Percentiles rank a stretch among this genome's conserved stretches.
Conservation (phyloP, 2,113 vertebrate genomes). For the Chloebia gouldiae region DNA sequence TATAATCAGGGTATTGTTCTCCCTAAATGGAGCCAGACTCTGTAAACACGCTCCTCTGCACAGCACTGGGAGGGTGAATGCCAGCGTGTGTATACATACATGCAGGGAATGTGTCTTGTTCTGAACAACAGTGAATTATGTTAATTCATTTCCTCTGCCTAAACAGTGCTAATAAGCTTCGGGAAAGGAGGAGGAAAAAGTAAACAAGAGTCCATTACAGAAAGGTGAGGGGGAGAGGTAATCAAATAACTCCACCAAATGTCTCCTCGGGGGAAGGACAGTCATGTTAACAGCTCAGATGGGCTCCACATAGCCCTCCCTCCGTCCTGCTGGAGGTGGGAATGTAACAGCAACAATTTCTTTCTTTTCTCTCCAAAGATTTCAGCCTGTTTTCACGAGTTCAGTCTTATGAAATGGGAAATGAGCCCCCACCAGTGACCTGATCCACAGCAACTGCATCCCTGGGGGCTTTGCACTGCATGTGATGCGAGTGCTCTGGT, state of each 20-base stretch:
- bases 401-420: neutral
- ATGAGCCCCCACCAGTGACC: neutral
- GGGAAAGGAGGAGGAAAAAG: conserved; percentile 62
- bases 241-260: conserved; percentile 26
- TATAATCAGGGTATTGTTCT: conserved; percentile 76
- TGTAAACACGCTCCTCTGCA: conserved; percentile 55
- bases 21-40: conserved; percentile 74
- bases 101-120: conserved; percentile 57
- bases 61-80: neutral
- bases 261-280: conserved; percentile 17
- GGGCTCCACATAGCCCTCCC: neutral
- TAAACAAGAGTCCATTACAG: conserved; percentile 65
- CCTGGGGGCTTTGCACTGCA: neutral
- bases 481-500: neutral
- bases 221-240: conserved; percentile 48
- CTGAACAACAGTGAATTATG: conserved; percentile 86
- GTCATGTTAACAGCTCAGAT: neutral
- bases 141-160: conserved; percentile 85
- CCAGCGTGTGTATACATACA: neutral
- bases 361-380: neutral
- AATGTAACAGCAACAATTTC: neutral
- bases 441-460: neutral
- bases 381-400: neutral
- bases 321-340: neutral
- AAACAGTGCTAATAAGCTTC: conserved; percentile 77